Conservation (phyloP, 2,797 vertebrate species). For the Graptemys geographica region DNA sequence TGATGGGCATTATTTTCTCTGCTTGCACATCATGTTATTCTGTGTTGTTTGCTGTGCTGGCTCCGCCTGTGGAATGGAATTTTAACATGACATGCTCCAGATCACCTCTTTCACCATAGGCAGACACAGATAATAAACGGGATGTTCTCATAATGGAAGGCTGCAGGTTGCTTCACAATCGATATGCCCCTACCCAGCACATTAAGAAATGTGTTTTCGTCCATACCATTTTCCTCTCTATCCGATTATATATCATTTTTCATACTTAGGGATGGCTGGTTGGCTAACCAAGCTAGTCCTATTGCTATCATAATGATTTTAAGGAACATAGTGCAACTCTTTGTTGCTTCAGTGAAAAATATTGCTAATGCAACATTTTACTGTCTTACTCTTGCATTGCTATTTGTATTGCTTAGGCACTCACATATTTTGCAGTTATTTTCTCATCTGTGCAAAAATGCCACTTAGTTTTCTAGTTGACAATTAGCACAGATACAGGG, state of each 20-base stretch:
- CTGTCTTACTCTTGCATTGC: neutral
- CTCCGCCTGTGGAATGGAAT: conserved; percentile 30
- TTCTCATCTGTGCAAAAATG: neutral
- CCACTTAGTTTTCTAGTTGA: neutral
- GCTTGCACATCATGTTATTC: neutral
- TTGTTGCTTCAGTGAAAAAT: neutral
- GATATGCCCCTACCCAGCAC: conserved; percentile 6
- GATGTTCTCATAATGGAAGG: neutral
- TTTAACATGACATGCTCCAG: conserved; percentile 29
- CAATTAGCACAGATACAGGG: neutral
- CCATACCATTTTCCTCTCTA: neutral
- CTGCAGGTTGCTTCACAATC: neutral
- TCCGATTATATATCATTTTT: neutral
- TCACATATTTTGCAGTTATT: neutral
- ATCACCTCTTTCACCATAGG: conserved; percentile 30
- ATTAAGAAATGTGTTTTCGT: conserved; percentile 4
- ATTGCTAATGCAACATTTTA: neutral
- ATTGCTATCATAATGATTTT: accelerated
- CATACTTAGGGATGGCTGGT: neutral
- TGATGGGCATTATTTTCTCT: neutral
- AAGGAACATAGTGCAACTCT: neutral
- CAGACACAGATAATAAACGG: conserved; percentile 4
- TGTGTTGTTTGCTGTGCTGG: neutral
- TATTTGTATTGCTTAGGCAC: neutral
- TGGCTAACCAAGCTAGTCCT: neutral